Conservation (phyloP, 2,113 vertebrate genomes). For the Lasiurus borealis region DNA sequence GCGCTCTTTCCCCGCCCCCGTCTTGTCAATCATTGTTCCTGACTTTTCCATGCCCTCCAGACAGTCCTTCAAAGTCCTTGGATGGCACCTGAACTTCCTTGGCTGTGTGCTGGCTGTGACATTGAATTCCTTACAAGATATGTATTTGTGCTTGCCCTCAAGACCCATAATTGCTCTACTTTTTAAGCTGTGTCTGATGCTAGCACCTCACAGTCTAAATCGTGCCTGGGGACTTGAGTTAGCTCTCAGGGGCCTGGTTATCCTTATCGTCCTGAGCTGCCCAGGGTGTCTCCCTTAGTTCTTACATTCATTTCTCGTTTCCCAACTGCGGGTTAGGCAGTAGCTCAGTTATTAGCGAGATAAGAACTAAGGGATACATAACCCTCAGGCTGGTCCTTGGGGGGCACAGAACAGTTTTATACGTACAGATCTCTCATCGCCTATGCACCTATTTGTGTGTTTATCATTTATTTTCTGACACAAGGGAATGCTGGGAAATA, state of each 20-base stretch:
- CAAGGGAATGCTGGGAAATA: neutral
- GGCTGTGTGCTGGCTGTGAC: neutral
- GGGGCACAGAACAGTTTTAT: neutral
- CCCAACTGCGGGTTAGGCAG: neutral
- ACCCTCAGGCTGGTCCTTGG: neutral
- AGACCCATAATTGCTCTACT: neutral
- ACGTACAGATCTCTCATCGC: neutral
- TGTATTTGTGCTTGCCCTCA: neutral
- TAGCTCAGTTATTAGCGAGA: neutral
- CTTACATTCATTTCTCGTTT: neutral
- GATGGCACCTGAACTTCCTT: neutral
- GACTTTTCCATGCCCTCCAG: neutral
- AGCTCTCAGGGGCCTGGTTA: neutral
- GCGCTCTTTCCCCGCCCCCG: neutral
- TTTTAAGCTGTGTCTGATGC: neutral
- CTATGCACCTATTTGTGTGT: neutral
- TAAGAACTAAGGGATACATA: neutral
- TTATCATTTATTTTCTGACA: neutral
- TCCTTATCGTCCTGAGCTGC: neutral
- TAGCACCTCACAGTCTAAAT: neutral
- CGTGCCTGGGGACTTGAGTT: neutral
- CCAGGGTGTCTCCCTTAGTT: neutral
- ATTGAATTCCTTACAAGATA: neutral
- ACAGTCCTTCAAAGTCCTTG: neutral
- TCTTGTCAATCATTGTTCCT: neutral